A percentile compares a stretch with the other conserved stretches of the same genome.
Conservation (phyloP, 2,888 invertebrate species). For the Sminthurinus aureus region DNA sequence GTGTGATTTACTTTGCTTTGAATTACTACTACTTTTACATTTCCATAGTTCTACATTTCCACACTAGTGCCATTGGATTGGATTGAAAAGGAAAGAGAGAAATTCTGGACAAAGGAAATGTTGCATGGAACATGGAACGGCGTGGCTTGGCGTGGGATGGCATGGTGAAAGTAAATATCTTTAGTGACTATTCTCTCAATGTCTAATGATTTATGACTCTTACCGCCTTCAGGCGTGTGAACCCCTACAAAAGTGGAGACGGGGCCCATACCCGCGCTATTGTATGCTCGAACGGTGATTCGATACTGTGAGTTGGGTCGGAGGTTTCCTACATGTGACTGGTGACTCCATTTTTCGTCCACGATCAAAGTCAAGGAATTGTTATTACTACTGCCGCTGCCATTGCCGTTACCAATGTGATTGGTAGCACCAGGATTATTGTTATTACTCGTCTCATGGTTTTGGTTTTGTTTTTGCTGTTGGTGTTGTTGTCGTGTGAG, state of each 20-base stretch:
- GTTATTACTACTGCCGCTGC: constrained; percentile 18
- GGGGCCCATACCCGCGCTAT: constrained; percentile 81
- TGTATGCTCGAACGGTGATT: constrained; percentile 80
- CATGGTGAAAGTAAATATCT: too few species aligned
- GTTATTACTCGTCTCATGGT: neutral
- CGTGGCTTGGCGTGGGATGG: neutral
- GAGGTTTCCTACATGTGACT: constrained; percentile 62
- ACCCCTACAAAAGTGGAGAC: constrained; percentile 75
- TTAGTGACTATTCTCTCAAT: too few species aligned
- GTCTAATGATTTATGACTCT: constrained; percentile 58
- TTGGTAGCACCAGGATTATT: neutral
- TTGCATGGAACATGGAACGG: too few species aligned
- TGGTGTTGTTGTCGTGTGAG: constrained; percentile 60
- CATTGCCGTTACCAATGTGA: neutral
- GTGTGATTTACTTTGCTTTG: too few species aligned
- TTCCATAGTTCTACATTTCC: too few species aligned
- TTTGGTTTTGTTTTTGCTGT: too few species aligned
- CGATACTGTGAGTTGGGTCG: constrained; percentile 82
- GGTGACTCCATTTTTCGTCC: constrained; percentile 53
- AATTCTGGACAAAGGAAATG: too few species aligned
- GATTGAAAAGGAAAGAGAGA: too few species aligned
- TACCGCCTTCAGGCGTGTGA: constrained; percentile 84
- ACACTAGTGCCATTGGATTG: too few species aligned
- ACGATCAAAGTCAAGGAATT: constrained; percentile 42
- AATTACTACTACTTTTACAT: too few species aligned